phyloP scores from a whole-genome alignment of 2,888 invertebrate genomes.

The Gymnocheta viridis region DNA sequence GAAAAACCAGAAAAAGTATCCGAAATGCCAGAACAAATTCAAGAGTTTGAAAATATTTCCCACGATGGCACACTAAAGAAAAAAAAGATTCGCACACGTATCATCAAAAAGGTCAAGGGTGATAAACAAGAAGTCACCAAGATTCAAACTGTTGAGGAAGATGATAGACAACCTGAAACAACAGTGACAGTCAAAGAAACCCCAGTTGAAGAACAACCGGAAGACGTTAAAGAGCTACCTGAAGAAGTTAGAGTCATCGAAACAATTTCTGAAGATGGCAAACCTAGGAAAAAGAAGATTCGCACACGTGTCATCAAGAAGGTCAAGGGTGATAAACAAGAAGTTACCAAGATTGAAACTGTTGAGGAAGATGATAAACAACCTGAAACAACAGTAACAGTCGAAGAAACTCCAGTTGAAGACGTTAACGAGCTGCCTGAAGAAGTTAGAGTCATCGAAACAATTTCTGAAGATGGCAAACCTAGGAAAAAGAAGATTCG shows the following conservation, averaged over 20 bases:
- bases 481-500: slow-evolving; percentile 34
- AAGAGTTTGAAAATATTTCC: slow-evolving; percentile 60
- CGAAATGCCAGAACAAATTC: slow-evolving; percentile 65
- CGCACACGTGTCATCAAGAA: slow-evolving; percentile 18
- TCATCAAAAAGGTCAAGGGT: slow-evolving; percentile 12
- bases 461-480: slow-evolving; percentile 6
- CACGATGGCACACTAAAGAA: slow-evolving; percentile 65
- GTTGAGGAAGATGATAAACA: slow-evolving; percentile 23
- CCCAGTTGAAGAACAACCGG: neutral
- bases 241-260: slow-evolving; percentile 1
- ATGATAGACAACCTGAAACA: slow-evolving; percentile 10
- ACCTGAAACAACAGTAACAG: slow-evolving; percentile 27
- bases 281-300: slow-evolving; percentile 15
- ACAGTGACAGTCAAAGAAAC: neutral
- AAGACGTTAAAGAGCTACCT: neutral
- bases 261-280: slow-evolving; percentile 9
- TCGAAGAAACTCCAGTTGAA: slow-evolving; percentile 4
- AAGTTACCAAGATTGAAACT: slow-evolving; percentile 35
- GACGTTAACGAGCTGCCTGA: neutral
- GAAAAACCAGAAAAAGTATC: slow-evolving; percentile 73
- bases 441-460: slow-evolving; percentile 7
- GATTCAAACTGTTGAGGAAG: slow-evolving; percentile 3
- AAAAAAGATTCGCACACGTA: slow-evolving; percentile 20
- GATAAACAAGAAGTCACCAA: neutral
- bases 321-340: slow-evolving; percentile 23